Conservation (phyloP, 2,113 vertebrate species). For the Acrocephalus kingi region DNA sequence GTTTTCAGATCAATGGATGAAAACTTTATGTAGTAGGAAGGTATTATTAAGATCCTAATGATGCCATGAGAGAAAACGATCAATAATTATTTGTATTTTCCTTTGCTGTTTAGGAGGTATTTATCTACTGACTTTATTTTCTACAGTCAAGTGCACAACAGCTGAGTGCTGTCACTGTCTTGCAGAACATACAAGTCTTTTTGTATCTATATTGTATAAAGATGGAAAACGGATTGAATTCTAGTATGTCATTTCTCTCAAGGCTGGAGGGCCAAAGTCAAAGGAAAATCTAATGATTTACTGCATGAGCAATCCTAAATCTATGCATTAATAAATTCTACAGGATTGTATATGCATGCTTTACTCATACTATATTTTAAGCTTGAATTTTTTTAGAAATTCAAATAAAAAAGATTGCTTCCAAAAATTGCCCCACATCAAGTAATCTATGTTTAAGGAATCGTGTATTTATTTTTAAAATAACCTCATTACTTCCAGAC, state of each 20-base stretch:
- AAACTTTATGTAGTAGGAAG: background rate
- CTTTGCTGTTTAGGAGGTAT: background rate
- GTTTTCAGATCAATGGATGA: constrained; percentile 21
- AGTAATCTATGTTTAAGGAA: constrained; percentile 51
- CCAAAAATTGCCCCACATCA: constrained; percentile 41
- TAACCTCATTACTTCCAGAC: constrained; percentile 56
- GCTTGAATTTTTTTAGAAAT: background rate
- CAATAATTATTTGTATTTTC: constrained; percentile 34
- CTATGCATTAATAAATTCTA: constrained; percentile 62
- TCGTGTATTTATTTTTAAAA: constrained; percentile 62
- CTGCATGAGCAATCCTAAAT: constrained; percentile 45
- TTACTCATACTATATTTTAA: background rate
- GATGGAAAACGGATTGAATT: constrained; percentile 54
- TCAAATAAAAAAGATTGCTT: background rate
- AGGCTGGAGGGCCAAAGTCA: constrained; percentile 57
- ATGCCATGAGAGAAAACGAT: background rate
- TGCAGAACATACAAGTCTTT: background rate
- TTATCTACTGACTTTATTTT: background rate
- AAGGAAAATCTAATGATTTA: constrained; percentile 64
- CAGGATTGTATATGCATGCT: background rate
- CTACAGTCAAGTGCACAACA: background rate
- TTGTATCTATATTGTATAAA: constrained; percentile 24
- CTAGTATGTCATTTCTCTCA: constrained; percentile 44
- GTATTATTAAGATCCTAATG: background rate
- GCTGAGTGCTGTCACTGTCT: background rate